These are phyloP conservation scores for Poecilia picta DNA, from an alignment of 2,797 vertebrate genomes.

Conservation along the genomic window DNA sequence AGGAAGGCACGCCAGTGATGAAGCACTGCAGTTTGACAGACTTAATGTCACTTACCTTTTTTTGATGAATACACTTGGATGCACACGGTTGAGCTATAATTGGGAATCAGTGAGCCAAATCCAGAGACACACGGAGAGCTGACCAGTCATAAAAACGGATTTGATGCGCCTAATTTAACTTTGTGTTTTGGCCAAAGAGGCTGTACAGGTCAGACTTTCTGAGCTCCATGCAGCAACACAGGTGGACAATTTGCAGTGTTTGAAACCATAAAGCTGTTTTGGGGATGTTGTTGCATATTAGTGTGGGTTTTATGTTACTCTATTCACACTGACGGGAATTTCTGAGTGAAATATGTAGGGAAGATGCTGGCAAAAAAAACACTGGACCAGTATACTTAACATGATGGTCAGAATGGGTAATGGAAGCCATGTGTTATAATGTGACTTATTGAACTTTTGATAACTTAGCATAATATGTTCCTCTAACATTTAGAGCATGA, in stretches of 20 bases:
- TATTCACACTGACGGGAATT: not conserved
- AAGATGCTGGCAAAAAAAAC: not conserved
- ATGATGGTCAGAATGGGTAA: not conserved
- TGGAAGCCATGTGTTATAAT: not conserved
- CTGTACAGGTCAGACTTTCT: not conserved
- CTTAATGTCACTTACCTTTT: slow-evolving; percentile 1
- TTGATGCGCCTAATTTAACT: slow-evolving; percentile 6
- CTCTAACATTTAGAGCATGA: not conserved
- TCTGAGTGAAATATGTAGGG: not conserved
- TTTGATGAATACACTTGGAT: slow-evolving; percentile 5
- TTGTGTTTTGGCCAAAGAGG: slow-evolving; percentile 4
- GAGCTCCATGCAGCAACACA: not conserved
- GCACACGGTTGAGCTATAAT: slow-evolving; percentile 2
- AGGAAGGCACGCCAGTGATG: not conserved
- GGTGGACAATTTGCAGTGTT: not conserved
- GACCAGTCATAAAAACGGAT: slow-evolving; percentile 3
- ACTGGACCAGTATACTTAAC: not conserved
- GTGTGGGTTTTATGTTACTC: not conserved
- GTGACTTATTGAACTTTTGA: not conserved
- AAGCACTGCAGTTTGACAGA: slow-evolving; percentile 7
- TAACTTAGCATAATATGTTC: not conserved
- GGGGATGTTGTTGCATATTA: not conserved
- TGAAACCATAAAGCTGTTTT: not conserved
- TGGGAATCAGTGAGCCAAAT: slow-evolving; percentile 4
- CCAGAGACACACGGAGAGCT: not conserved